Conservation (phyloP, 2,797 vertebrate genomes). For the Epinephelus awoara region DNA sequence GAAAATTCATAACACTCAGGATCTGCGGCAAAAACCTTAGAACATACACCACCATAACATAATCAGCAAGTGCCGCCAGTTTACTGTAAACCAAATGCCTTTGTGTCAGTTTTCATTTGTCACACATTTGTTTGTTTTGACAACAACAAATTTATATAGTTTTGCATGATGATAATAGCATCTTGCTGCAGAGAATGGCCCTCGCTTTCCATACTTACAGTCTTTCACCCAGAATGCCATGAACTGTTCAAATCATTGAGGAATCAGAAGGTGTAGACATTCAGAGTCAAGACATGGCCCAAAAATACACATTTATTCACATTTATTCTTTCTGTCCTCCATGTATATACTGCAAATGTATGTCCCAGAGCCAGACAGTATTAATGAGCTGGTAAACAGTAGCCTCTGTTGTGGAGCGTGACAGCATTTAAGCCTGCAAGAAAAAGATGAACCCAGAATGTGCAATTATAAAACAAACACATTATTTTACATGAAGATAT, state of each 20-base stretch:
- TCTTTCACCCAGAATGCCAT: too few relatives aligned
- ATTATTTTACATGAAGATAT: constrained; percentile 24
- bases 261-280: background rate
- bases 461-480: constrained; percentile 21
- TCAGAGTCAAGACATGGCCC: constrained; percentile 4
- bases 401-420: constrained; percentile 14
- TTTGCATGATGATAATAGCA: background rate
- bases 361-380: background rate
- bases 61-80: background rate
- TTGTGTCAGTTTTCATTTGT: background rate
- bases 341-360: constrained; percentile 2
- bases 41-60: background rate
- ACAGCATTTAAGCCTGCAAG: constrained; percentile 20
- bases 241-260: background rate
- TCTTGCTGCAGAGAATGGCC: background rate
- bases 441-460: constrained; percentile 1
- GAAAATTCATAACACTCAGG: background rate
- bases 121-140: background rate
- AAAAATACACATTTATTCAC: background rate
- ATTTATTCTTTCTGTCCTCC: background rate
- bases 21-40: background rate
- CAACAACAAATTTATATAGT: background rate
- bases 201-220: background rate
- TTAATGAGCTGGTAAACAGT: constrained; percentile 36
- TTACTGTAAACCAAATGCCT: background rate